phyloP scores from a whole-genome alignment of 2,113 vertebrate genomes.

The Greenwoodochromis staneri region DNA sequence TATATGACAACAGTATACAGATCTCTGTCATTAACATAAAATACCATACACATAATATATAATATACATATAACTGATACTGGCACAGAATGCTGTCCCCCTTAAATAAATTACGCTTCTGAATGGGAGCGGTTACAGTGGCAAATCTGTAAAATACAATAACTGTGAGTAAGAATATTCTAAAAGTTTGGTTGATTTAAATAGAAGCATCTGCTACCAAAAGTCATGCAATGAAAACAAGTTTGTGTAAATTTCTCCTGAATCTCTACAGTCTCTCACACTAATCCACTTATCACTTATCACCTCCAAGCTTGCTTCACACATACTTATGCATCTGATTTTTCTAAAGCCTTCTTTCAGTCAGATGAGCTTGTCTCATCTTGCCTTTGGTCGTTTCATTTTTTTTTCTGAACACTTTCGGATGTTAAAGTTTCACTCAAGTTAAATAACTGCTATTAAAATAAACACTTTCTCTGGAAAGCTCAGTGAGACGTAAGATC shows the following conservation, averaged over 20 bases:
- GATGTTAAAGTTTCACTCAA: neutral
- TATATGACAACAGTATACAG: neutral
- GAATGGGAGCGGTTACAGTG: neutral
- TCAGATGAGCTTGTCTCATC: neutral
- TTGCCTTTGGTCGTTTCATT: conserved; percentile 19
- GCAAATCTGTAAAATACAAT: neutral
- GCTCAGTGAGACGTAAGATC: neutral
- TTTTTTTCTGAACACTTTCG: neutral
- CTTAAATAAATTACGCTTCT: neutral
- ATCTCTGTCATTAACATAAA: neutral
- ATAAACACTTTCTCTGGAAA: neutral
- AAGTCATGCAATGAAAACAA: neutral
- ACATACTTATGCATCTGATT: neutral
- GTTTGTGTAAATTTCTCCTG: neutral
- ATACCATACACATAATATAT: neutral
- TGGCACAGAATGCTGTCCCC: conserved; percentile 20
- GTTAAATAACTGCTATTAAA: neutral
- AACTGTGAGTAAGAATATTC: neutral
- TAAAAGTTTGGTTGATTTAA: neutral
- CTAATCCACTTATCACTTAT: neutral
- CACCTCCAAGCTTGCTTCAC: neutral
- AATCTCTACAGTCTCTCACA: neutral
- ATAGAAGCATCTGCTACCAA: neutral
- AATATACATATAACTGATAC: neutral
- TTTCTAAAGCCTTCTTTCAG: neutral